Conservation (phyloP, 2,888 invertebrate species). For the Hirtodrosophila confusa region DNA sequence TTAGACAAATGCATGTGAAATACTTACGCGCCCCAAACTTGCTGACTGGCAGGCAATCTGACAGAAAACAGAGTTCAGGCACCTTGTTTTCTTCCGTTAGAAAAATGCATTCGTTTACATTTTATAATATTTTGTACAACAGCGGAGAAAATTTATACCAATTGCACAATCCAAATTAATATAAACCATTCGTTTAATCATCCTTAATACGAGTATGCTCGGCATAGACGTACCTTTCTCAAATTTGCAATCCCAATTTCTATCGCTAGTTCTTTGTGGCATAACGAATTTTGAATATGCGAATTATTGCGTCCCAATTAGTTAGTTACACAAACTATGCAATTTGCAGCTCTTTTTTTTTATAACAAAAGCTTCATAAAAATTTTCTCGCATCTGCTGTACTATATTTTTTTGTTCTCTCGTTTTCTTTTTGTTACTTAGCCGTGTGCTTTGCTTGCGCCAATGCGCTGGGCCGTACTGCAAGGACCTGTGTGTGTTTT, state of each 20-base stretch:
- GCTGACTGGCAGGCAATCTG: conserved; percentile 15
- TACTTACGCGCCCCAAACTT: conserved; percentile 55
- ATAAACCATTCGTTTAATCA: conserved; percentile 25
- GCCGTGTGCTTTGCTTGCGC: conserved; percentile 20
- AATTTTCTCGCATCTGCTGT: conserved; percentile 76
- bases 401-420: conserved; percentile 15
- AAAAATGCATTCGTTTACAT: conserved; percentile 71
- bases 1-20: conserved; percentile 73
- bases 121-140: conserved; percentile 58
- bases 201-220: conserved; percentile 27
- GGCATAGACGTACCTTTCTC: conserved; percentile 36
- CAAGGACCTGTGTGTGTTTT: not conserved
- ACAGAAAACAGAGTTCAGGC: conserved; percentile 41
- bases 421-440: conserved; percentile 14
- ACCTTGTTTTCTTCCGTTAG: conserved; percentile 57
- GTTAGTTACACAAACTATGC: conserved; percentile 63
- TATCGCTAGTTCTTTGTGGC: conserved; percentile 2
- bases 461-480: conserved; percentile 10
- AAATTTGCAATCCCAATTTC: conserved; percentile 31
- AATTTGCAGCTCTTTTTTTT: conserved; percentile 59
- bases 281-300: conserved; percentile 29
- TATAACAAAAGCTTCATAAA: conserved; percentile 51
- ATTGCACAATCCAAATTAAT: conserved; percentile 72
- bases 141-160: conserved; percentile 79
- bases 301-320: conserved; percentile 66